These are phyloP conservation scores for Tanytarsus gracilentus DNA, from an alignment of 2,888 invertebrate species.

Conservation along the genomic window DNA sequence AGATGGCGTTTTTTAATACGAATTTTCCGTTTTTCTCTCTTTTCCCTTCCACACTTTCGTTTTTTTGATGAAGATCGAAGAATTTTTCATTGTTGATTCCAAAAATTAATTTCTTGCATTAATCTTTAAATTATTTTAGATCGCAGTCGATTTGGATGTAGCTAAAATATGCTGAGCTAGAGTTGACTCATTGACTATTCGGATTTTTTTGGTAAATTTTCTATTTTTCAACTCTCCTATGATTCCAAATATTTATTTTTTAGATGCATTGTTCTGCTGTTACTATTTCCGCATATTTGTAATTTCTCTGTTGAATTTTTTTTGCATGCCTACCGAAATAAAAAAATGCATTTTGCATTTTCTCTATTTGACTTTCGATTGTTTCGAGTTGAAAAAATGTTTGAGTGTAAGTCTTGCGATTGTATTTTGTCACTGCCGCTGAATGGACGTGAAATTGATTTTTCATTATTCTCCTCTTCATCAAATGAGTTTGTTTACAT, in stretches of 20 bases:
- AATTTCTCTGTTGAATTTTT: not conserved
- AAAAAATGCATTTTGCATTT: slow-evolving; percentile 23
- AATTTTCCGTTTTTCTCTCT: slow-evolving; percentile 5
- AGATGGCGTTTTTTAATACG: slow-evolving; percentile 27
- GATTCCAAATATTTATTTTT: slow-evolving; percentile 16
- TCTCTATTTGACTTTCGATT: slow-evolving; percentile 20
- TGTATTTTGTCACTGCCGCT: slow-evolving; percentile 1
- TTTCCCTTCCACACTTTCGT: not conserved
- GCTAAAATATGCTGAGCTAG: slow-evolving; percentile 15
- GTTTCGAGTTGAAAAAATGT: not conserved
- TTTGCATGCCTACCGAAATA: not conserved
- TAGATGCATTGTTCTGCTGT: slow-evolving; percentile 7
- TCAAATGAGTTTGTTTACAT: slow-evolving; percentile 30
- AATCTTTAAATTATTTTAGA: slow-evolving; percentile 26
- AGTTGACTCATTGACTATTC: not conserved
- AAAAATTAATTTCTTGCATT: too few relatives aligned
- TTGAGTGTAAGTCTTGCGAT: not conserved
- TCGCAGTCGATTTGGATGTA: slow-evolving; percentile 29
- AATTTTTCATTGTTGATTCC: not conserved
- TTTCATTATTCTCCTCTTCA: slow-evolving; percentile 24
- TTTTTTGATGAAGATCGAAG: not conserved
- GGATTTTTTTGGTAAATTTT: not conserved
- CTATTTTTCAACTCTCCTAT: not conserved
- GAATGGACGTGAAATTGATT: slow-evolving; percentile 26
- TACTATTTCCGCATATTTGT: not conserved